Evolutionary conservation across 2,888 invertebrate genomes (phyloP), one percentile per base, ranked within the genome.

Genomic region (Eupithecia subfuscata): DNA sequence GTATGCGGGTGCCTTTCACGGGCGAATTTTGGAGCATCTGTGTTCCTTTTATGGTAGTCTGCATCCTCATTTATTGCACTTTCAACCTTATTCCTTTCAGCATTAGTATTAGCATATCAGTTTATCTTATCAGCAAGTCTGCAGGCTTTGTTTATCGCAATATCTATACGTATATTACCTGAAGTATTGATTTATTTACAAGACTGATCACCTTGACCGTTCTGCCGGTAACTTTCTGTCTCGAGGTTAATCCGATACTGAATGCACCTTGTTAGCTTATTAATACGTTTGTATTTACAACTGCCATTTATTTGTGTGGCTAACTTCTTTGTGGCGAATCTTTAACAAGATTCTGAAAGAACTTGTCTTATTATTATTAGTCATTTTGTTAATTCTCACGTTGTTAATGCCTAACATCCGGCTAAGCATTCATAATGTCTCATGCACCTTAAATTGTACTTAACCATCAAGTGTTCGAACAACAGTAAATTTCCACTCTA

Each of bases 1-100:
- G 84, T 86, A 92, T 92, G 91, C 93, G 93, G 92, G 91, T 89
- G 88, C 88, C 89, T 91, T 91, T 89, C 90, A 90, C 89, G 84
- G 86, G 88, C 88, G 84, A 90, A 91, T 89, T 89, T 88, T 78
- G 87, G 86, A 82, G 84, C 84, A 86, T 88, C 84, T 86, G 81
- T 70, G 73, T 77, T 75, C 70, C 70, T 75, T 77, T 70, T 43
- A 68, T 22, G 63, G 70, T 25, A 22, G 64, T 64, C 64, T 37
- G 34, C 43, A 79, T 71, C n/a, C 22, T 73, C 69, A 65, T 68
- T 68, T 45, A 70, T 68, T 72, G 52, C 72, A 74, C 30, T 56
- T 75, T 64, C 81, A 70, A 75, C 78, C 76, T 81, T 79, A 84
- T 83, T 79, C 72, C 79, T 75, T 75, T 72, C 70, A 16, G 16